Conservation (phyloP, 2,888 invertebrate species). For the Dinocampus coccinellae region DNA sequence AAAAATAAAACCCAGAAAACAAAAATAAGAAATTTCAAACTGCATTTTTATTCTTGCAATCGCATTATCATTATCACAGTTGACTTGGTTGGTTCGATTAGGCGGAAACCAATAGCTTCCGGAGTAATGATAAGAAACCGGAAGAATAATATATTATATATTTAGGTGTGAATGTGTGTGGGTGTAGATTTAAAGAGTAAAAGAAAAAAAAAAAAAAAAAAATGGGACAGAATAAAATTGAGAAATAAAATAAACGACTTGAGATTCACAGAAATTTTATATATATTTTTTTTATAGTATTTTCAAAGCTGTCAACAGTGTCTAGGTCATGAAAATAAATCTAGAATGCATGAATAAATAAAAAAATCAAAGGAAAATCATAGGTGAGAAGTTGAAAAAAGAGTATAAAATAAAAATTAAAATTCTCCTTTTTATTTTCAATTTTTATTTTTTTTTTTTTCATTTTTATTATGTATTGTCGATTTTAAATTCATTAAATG, state of each 20-base stretch:
- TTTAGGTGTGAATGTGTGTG: background rate
- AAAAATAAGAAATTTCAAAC: background rate
- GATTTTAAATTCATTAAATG: background rate
- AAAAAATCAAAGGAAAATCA: too few species aligned
- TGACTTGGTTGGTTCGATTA: slow-evolving; percentile 54
- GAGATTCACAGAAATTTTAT: background rate
- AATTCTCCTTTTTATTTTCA: too few species aligned
- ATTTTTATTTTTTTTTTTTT: background rate
- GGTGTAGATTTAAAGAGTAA: background rate
- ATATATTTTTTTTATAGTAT: background rate
- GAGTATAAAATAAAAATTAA: too few species aligned
- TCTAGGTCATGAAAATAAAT: background rate
- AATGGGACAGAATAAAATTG: background rate
- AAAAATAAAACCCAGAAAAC: background rate
- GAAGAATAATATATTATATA: background rate
- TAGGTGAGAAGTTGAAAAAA: too few species aligned
- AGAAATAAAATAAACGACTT: background rate
- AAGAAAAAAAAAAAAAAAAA: background rate
- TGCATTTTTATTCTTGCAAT: slow-evolving; percentile 29
- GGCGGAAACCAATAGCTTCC: slow-evolving; percentile 57
- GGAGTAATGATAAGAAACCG: slow-evolving; percentile 30
- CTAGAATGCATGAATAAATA: too few species aligned
- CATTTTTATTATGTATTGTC: background rate
- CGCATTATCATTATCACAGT: slow-evolving; percentile 52
- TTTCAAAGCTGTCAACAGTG: background rate